These are phyloP conservation scores for Drosophila neoperkinsi DNA, from an alignment of 2,888 invertebrate genomes.

Conservation along the genomic window DNA sequence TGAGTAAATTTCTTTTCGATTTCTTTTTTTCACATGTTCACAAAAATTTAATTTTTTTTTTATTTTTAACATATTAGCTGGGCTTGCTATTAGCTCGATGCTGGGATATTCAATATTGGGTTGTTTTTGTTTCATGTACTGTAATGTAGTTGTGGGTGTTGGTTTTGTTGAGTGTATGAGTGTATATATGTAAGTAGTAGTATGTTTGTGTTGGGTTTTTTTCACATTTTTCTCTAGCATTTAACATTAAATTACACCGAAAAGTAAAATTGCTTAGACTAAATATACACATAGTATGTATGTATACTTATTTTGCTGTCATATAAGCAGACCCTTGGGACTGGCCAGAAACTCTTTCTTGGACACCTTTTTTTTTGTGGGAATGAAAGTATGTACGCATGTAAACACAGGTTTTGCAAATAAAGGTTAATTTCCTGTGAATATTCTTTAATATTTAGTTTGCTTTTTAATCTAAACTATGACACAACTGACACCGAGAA, in stretches of 20 bases:
- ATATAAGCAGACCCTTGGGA: constrained; percentile 22
- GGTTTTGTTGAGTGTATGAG: constrained; percentile 33
- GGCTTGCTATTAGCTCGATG: constrained; percentile 36
- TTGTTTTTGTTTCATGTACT: constrained; percentile 21
- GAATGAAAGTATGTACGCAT: constrained; percentile 9
- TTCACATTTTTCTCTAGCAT: constrained; percentile 55
- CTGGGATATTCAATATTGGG: constrained; percentile 32
- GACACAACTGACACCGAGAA: constrained; percentile 73
- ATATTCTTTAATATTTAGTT: constrained; percentile 37
- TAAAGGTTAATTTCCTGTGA: constrained; percentile 39
- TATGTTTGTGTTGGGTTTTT: constrained; percentile 35
- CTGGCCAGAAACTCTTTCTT: constrained; percentile 16
- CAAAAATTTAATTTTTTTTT: constrained; percentile 34
- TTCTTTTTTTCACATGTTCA: constrained; percentile 57
- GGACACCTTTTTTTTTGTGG: constrained; percentile 15
- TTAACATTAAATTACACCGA: constrained; percentile 76
- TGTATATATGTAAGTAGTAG: constrained; percentile 27
- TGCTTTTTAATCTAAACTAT: constrained; percentile 62
- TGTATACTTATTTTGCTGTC: constrained; percentile 9
- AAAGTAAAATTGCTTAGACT: constrained; percentile 47
- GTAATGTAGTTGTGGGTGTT: constrained; percentile 26
- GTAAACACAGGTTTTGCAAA: constrained; percentile 40
- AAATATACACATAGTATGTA: constrained; percentile 19
- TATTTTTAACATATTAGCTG: constrained; percentile 41
- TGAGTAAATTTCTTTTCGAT: constrained; percentile 75